Conservation (phyloP, 1,140 invertebrate genomes). For the Harlomillsia oculata region DNA sequence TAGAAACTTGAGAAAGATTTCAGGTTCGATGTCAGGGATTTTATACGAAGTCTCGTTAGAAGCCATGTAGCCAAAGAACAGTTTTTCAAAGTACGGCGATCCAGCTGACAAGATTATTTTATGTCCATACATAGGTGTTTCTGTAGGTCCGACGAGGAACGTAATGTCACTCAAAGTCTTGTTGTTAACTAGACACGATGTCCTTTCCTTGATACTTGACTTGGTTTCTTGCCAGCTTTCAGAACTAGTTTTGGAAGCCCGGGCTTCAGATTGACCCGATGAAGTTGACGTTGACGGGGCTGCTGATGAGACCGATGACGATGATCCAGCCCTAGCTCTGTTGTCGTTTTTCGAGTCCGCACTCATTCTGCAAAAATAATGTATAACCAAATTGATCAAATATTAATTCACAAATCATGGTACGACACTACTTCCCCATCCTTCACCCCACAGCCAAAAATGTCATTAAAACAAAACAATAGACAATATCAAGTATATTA, state of each 20-base stretch:
- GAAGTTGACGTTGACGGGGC: not conserved
- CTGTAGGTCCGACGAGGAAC: slow-evolving; percentile 25
- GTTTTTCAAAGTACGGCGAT: slow-evolving; percentile 24
- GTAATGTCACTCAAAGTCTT: slow-evolving; percentile 29
- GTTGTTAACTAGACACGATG: slow-evolving; percentile 31
- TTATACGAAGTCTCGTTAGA: slow-evolving; percentile 17
- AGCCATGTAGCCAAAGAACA: slow-evolving; percentile 34
- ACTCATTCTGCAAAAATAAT: not conserved
- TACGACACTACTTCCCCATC: too few species aligned
- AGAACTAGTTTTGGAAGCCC: too few species aligned
- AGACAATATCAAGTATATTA: too few species aligned
- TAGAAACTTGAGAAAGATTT: slow-evolving; percentile 31
- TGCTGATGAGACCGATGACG: too few species aligned
- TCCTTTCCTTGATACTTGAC: slow-evolving; percentile 30
- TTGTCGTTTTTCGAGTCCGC: not conserved
- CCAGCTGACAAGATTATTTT: slow-evolving; percentile 30
- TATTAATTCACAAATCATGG: too few species aligned
- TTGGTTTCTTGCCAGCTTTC: slow-evolving; percentile 34
- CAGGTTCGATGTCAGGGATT: slow-evolving; percentile 34
- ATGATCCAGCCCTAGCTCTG: not conserved
- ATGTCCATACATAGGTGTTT: slow-evolving; percentile 28
- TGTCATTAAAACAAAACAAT: too few species aligned
- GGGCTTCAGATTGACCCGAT: too few species aligned
- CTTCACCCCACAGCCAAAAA: too few species aligned
- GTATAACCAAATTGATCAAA: too few species aligned